Evolutionary conservation across 2,797 vertebrate species (phyloP), one percentile per base, ranked within the genome.

Genomic region (Chrysocyon brachyurus): DNA sequence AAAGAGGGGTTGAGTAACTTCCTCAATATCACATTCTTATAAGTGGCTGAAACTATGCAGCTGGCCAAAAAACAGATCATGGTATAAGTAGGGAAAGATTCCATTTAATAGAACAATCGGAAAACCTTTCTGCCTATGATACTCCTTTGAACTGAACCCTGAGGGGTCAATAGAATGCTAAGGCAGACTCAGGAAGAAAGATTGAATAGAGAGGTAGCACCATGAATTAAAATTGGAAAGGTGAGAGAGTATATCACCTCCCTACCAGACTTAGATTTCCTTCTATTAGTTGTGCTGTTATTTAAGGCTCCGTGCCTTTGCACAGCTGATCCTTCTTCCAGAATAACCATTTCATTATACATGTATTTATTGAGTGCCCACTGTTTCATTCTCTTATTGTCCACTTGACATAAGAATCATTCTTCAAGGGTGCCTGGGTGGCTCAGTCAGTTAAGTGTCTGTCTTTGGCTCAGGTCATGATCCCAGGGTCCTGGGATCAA

Each of bases 61-160:
- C 26, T 77, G 31, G 12, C 31, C 52, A 61, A 64, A 91, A 75
- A 72, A 24, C n/a, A 40, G 17, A n/a, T 57, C 3, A 2, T 52
- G 56, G 24, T 1, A 3, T 9, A 89, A n/a, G 2, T 63, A 56
- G 19, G 28, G 21, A 77, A 40, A 86, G 36, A 81, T 46, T 92
- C 49, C 19, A 0, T 86, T 95, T 75, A 61, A 56, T 11, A 31
- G 63, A 85, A 12, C 46, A 19, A 52, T 87, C 12, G 15, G 64
- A 75, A 81, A 12, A 17, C 52, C 52, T 59, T 16, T 63, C 54
- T 63, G 12, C 28, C 59, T 78, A n/a, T 56, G 19, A 4, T 46
- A n/a, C 31, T 19, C 59, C 77, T 96, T 84, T 49, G 73, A 90
- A 83, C 63, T 54, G 56, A 92, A 87, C 56, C 66, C 81, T 63